Evolutionary conservation across 2,888 invertebrate genomes (phyloP), one percentile per base, ranked within the genome.

Genomic region (Dexiosoma caninum): DNA sequence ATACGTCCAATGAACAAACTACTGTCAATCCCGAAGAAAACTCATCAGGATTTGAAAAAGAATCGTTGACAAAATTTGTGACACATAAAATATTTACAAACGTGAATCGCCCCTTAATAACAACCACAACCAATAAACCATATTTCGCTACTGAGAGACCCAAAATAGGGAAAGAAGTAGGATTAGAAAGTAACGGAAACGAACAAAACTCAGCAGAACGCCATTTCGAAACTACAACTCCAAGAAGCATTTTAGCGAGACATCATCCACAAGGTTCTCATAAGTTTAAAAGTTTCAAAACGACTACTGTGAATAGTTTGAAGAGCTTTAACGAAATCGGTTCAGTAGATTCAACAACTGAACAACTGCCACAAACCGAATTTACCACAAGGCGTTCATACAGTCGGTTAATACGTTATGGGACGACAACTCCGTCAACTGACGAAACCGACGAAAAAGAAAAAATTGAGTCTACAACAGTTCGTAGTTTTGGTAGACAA

Each of bases 371-470:
- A 1, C n/a, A 0, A 14, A 1, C 19, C 0, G 35, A 35, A 12
- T 7, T 23, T 10, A 35, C 23, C 14, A 59, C 70, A 9, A 37
- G 3, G 49, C 70, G 12, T 32, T 19, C 51, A 2, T 21, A 16
- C 19, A 23, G 12, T 42, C 57, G 57, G 6, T 40, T 75, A 32
- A 75, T 75, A 59, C 66, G 74, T 40, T 71, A 71, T 40, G 14
- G 71, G 6, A 32, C 51, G 8, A 71, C 60, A 23, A 49, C 62
- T 53, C 27, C 62, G 16, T 2, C 32, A 49, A 53, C 10, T 9
- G 10, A 55, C 2, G 21, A 74, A 2, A 49, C 44, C 2, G 51
- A 64, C 1, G 51, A 64, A 21, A 49, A 62, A 19, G 40, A 49
- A 6, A 35, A 49, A 27, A 21, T 9, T 14, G 37, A 53, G 30